Evolutionary conservation across 2,113 vertebrate genomes (phyloP).

Genomic region (Campylomormyrus tamandua): DNA sequence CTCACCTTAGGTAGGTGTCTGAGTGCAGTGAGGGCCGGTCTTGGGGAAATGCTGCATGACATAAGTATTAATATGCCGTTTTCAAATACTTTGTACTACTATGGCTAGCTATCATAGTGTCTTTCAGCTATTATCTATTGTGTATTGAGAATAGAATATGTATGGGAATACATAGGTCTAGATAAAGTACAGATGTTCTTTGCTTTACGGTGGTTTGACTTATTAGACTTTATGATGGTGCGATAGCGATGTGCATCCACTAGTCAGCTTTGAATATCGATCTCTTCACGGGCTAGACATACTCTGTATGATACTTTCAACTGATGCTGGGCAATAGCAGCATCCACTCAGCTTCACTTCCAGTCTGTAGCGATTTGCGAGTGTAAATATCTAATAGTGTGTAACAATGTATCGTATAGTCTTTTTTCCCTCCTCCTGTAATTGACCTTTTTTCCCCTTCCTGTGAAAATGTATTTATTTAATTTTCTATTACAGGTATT

Average conservation of each 20-base stretch:
- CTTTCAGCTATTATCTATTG: not conserved
- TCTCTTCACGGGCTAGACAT: too few species aligned
- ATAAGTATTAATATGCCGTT: not conserved
- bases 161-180: not conserved
- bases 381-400: not conserved
- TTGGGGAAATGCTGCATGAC: not conserved
- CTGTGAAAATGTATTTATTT: too few species aligned
- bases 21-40: not conserved
- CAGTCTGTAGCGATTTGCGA: not conserved
- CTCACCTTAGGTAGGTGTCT: conserved; percentile 78
- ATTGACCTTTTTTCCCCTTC: too few species aligned
- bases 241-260: too few species aligned
- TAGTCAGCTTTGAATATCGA: too few species aligned
- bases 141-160: too few species aligned
- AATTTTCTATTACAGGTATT: not conserved
- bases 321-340: too few species aligned
- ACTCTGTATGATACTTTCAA: too few species aligned
- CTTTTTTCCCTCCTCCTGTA: too few species aligned
- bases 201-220: too few species aligned
- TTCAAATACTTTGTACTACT: not conserved
- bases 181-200: too few species aligned
- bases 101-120: not conserved
- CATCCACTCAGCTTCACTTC: not conserved
- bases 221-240: too few species aligned
- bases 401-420: not conserved